These are phyloP conservation scores for Acanthosepion lycidas DNA, from an alignment of 2,888 invertebrate species.

Conservation along the genomic window DNA sequence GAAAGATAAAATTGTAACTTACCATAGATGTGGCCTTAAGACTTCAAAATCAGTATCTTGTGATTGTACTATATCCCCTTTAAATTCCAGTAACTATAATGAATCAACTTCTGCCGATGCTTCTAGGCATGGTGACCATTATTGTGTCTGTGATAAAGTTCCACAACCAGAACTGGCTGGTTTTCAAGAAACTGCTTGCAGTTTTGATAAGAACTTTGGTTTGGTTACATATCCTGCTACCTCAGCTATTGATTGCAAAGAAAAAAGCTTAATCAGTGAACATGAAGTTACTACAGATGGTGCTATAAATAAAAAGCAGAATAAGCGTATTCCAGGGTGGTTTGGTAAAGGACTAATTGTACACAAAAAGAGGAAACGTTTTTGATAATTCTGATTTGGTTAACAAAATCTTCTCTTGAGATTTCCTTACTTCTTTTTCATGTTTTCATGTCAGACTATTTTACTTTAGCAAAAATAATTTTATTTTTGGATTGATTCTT, in stretches of 20 bases:
- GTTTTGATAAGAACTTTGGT: background rate
- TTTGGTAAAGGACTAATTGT: conserved; percentile 69
- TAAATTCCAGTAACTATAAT: background rate
- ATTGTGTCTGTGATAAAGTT: background rate
- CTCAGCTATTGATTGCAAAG: background rate
- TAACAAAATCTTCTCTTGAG: background rate
- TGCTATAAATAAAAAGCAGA: background rate
- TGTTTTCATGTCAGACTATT: background rate
- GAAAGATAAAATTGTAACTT: background rate
- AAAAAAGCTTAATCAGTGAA: background rate
- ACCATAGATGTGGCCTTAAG: background rate
- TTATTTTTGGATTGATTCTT: background rate
- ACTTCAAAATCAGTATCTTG: background rate
- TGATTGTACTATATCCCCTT: background rate
- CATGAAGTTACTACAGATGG: background rate
- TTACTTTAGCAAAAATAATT: background rate
- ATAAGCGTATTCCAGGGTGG: conserved; percentile 65
- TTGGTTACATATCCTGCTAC: background rate
- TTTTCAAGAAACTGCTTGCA: background rate
- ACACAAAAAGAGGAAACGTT: conserved; percentile 58
- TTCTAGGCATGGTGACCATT: background rate
- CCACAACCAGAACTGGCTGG: background rate
- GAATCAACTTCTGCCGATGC: background rate
- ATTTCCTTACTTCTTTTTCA: too few species aligned
- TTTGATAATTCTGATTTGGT: conserved; percentile 42